phyloP scores from a whole-genome alignment of 2,888 invertebrate genomes.

The Sarcophaga caerulescens region DNA sequence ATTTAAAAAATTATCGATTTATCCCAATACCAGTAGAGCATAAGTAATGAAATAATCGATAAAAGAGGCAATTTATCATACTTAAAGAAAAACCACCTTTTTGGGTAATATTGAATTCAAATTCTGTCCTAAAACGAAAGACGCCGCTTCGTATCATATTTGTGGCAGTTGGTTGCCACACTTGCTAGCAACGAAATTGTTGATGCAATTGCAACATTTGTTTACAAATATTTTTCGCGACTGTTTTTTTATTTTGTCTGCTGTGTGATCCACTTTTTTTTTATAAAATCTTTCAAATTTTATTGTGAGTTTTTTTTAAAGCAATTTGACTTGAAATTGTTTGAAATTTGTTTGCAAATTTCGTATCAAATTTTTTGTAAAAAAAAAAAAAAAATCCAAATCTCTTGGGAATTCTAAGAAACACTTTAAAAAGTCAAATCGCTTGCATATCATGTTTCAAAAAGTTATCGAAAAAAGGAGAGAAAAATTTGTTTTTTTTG shows the following conservation, averaged over 20 bases:
- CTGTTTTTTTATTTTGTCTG: background rate
- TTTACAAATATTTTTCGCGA: too few species aligned
- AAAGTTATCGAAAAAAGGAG: background rate
- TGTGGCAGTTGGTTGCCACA: too few species aligned
- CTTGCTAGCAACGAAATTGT: too few species aligned
- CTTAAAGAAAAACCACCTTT: too few species aligned
- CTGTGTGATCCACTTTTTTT: conserved; percentile 42
- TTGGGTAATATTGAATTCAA: background rate
- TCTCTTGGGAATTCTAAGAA: conserved; percentile 63
- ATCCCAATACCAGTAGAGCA: too few species aligned
- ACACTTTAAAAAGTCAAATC: conserved; percentile 47
- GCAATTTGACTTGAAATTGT: conserved; percentile 25
- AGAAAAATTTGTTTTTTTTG: conserved; percentile 26
- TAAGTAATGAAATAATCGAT: too few species aligned
- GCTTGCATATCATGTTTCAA: conserved; percentile 31
- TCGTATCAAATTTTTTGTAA: conserved; percentile 41
- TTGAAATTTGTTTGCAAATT: conserved; percentile 56
- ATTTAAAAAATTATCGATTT: too few species aligned
- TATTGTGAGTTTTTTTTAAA: background rate
- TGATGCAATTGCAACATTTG: too few species aligned
- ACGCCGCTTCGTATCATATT: too few species aligned
- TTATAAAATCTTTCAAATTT: conserved; percentile 3
- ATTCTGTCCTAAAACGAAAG: background rate
- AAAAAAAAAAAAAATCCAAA: conserved; percentile 21
- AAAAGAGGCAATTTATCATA: too few species aligned